Evolutionary conservation across 1,140 invertebrate species (phyloP), one percentile per base, ranked within the genome.

Genomic region (Colletes gigas): DNA sequence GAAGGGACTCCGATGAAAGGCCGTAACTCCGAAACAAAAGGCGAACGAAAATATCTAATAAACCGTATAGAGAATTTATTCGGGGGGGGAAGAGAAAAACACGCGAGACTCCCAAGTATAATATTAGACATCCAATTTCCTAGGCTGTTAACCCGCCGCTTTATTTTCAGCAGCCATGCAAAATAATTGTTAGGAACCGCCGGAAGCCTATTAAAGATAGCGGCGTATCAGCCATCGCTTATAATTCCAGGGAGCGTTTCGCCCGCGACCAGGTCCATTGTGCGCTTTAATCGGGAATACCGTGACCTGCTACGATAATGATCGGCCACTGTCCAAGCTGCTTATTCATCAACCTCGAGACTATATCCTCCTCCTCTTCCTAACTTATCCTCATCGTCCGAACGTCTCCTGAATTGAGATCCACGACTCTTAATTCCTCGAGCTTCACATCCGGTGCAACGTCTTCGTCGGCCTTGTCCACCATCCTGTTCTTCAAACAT

Each of bases 231-330:
- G 14, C 15, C 15, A 66, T 75, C 54, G 59, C 66, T 71, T 39
- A 81, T 84, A 59, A 70, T 66, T 19, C 66, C 39, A 41, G 10
- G 4, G 54, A 41, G 47, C 52, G 6, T 73, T 44, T 8, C 44
- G 50, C 39, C 39, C 50, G 62, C 47, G 73, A 59, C n/a, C 21
- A 52, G n/a, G 62, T 44, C 78, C 63, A 81, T 81, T 85, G 66
- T 81, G 50, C 41, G 59, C 30, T 81, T 59, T 87, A 85, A 85
- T 83, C 71, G 60, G 74, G 70, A 79, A 87, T 88, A 50, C 76
- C 75, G 74, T 85, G 71, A 83, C 59, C 55, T 10, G 41, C 47
- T 21, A 14, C 55, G 84, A 87, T 87, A 81, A 15, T 67, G 30
- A 77, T 87, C 63, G 41, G 15, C 73, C 68, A 79, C 79, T 77